phyloP scores from a whole-genome alignment of 2,113 vertebrate species.

The Ammodytes marinus region DNA sequence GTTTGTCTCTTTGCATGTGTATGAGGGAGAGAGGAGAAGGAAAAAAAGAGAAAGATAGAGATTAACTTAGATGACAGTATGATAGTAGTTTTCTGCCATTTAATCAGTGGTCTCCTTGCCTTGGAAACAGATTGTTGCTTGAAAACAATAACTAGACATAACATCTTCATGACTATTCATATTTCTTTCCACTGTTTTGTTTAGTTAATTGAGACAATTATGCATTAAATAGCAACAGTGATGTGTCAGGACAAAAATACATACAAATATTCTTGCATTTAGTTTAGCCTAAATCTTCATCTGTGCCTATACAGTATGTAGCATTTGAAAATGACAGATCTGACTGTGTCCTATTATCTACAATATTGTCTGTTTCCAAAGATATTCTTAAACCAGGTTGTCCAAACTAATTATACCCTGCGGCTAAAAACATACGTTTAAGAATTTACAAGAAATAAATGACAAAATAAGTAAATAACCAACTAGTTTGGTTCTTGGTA shows the following conservation, averaged over 20 bases:
- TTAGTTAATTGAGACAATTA: slow-evolving; percentile 3
- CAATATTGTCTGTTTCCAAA: neutral
- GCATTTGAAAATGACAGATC: neutral
- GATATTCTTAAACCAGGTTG: neutral
- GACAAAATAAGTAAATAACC: no score
- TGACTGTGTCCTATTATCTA: neutral
- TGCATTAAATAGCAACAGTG: neutral
- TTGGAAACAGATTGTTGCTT: slow-evolving; percentile 26
- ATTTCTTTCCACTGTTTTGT: neutral
- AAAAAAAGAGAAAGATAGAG: slow-evolving; percentile 25
- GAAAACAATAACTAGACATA: neutral
- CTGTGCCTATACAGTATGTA: neutral
- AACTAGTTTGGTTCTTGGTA: no score
- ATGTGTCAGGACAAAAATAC: neutral
- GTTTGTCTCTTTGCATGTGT: slow-evolving; percentile 46
- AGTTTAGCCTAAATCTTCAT: slow-evolving; percentile 6
- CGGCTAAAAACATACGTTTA: no score
- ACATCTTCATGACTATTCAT: neutral
- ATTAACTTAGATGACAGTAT: slow-evolving; percentile 51
- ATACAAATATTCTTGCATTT: no score
- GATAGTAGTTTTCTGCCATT: slow-evolving; percentile 43
- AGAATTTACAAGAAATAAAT: no score
- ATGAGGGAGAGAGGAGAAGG: slow-evolving; percentile 26
- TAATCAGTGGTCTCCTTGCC: slow-evolving; percentile 43
- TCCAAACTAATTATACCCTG: no score